These are phyloP conservation scores for Mastacembelus armatus DNA, from an alignment of 2,797 vertebrate genomes.

Conservation along the genomic window DNA sequence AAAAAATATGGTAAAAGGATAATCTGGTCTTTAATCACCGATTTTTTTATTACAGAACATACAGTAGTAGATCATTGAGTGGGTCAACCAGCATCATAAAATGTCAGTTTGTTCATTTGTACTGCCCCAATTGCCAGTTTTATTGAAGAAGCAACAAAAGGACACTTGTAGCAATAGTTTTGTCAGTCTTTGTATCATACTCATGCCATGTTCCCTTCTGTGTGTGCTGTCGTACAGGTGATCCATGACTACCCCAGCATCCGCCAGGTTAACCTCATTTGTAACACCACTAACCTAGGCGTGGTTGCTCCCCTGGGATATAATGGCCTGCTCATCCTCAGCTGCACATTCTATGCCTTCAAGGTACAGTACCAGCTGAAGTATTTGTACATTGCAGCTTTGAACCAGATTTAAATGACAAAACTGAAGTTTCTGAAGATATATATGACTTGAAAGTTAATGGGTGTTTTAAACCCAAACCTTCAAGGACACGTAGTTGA, in stretches of 20 bases:
- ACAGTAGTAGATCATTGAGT: no score
- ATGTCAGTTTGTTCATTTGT: not conserved
- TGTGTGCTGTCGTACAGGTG: constrained; percentile 75
- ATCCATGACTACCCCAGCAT: constrained; percentile 97
- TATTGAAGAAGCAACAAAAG: not conserved
- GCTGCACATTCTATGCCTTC: constrained; percentile 98
- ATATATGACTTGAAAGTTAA: not conserved
- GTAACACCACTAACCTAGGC: constrained; percentile 94
- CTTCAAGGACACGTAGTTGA: not conserved
- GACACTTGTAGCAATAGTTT: not conserved
- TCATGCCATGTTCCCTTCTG: not conserved
- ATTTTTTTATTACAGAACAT: not conserved
- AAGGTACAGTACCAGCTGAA: constrained; percentile 80
- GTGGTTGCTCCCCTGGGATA: constrained; percentile 97
- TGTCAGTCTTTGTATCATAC: not conserved
- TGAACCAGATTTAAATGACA: not conserved
- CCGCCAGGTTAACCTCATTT: constrained; percentile 95
- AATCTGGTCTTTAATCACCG: not conserved
- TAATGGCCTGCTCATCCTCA: constrained; percentile 95
- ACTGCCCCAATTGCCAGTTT: not conserved
- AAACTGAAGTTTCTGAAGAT: not conserved
- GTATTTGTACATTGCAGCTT: not conserved
- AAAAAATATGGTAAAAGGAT: not conserved
- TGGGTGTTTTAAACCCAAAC: not conserved
- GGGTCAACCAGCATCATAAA: no score